Percentiles rank a stretch among this genome's conserved stretches.
Evolutionary conservation across 2,888 invertebrate genomes (phyloP).

Genomic region (Mellilla xanthometata): DNA sequence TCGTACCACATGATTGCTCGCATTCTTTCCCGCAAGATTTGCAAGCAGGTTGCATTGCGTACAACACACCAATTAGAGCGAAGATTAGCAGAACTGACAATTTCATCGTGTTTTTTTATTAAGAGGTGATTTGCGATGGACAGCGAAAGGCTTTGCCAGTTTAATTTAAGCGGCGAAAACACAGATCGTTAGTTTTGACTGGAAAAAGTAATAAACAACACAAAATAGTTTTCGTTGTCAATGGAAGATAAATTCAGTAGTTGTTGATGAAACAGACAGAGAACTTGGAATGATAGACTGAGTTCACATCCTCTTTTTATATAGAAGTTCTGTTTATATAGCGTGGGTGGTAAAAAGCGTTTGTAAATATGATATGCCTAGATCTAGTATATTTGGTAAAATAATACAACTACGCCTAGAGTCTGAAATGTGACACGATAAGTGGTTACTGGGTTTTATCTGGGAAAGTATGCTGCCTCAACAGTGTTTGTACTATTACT

Average conservation of each 20-base stretch:
- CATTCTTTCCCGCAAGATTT: conserved; percentile 86
- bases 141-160: too few species aligned
- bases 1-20: conserved; percentile 84
- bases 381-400: neutral
- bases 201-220: too few species aligned
- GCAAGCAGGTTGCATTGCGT: conserved; percentile 78
- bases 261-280: neutral
- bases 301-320: conserved; percentile 11
- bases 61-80: conserved; percentile 32
- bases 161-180: too few species aligned
- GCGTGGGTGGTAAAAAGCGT: conserved; percentile 11
- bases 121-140: too few species aligned
- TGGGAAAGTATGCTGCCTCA: too few species aligned
- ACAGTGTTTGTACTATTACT: too few species aligned
- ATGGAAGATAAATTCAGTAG: neutral
- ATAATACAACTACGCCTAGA: too few species aligned
- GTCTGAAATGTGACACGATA: conserved; percentile 14
- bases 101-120: conserved; percentile 13
- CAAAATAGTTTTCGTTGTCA: too few species aligned
- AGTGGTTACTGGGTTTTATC: neutral
- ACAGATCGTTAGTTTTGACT: too few species aligned
- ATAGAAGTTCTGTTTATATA: conserved; percentile 8
- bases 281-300: conserved; percentile 4
- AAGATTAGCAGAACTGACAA: neutral
- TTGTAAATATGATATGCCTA: conserved; percentile 2